Conservation (phyloP, 2,888 invertebrate species). For the Azorinus chamasolen region DNA sequence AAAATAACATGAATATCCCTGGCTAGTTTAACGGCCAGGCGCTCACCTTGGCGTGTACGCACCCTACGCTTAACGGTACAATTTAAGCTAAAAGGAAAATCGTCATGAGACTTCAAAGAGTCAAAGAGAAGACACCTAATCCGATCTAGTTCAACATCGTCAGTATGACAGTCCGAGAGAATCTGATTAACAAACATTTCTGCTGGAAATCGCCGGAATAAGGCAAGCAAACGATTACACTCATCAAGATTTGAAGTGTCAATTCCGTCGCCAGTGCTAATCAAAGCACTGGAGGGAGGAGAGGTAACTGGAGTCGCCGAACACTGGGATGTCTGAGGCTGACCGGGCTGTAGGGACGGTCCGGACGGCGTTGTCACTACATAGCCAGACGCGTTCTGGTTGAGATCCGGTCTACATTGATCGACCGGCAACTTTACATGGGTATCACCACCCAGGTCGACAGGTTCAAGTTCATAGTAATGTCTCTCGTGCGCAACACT, state of each 20-base stretch:
- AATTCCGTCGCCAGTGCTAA: background rate
- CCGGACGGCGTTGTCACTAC: no score
- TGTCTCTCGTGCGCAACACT: no score
- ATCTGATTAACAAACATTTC: constrained; percentile 8
- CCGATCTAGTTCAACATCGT: constrained; percentile 9
- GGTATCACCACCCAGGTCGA: no score
- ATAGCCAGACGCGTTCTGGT: no score
- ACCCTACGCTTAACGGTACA: background rate
- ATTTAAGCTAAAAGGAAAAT: constrained; percentile 2
- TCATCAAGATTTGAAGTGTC: background rate
- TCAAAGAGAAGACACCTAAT: constrained; percentile 6
- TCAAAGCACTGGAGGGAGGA: no score
- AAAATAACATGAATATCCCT: background rate
- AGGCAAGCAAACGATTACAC: background rate
- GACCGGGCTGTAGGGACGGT: no score
- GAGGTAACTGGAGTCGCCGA: no score
- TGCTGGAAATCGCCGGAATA: background rate
- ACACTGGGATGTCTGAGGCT: no score
- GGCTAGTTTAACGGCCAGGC: constrained; percentile 6
- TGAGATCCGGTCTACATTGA: no score
- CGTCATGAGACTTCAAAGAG: constrained; percentile 4
- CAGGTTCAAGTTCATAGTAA: no score
- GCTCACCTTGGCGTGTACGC: constrained; percentile 1
- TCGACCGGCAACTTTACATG: no score
- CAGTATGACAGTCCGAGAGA: background rate